Conservation (phyloP, 2,797 vertebrate species). For the Pseudochirops cupreus region DNA sequence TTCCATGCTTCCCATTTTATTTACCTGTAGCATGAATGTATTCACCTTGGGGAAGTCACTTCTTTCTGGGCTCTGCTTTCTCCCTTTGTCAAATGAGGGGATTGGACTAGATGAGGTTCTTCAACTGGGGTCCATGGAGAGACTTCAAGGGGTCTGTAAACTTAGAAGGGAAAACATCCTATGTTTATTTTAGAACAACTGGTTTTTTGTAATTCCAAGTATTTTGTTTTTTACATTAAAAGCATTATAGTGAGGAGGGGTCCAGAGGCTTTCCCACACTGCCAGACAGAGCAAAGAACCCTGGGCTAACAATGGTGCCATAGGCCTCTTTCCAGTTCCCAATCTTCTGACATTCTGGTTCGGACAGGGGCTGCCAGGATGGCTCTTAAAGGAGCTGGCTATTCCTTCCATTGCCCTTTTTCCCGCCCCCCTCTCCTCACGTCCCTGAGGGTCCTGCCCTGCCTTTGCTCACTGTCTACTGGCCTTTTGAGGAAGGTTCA, state of each 20-base stretch:
- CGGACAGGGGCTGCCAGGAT: not conserved
- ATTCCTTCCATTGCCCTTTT: not conserved
- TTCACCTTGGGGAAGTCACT: too few relatives aligned
- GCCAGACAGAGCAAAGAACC: not conserved
- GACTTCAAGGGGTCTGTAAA: not conserved
- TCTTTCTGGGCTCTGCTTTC: not conserved
- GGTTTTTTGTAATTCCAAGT: not conserved
- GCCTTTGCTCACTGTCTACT: not conserved
- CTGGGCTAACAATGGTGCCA: not conserved
- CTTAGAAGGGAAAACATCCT: not conserved
- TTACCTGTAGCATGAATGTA: not conserved
- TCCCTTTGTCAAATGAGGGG: not conserved
- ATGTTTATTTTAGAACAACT: not conserved
- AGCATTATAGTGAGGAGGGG: not conserved
- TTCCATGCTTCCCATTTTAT: not conserved
- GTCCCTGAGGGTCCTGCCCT: not conserved
- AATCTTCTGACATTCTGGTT: not conserved
- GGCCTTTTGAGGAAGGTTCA: not conserved
- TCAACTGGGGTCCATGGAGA: not conserved
- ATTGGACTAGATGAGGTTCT: not conserved
- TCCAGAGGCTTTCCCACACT: not conserved
- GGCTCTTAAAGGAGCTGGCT: not conserved
- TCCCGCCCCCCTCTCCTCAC: not conserved
- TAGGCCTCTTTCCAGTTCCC: not conserved
- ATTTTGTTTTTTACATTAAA: not conserved